Evolutionary conservation across 2,113 vertebrate genomes (phyloP), one percentile per base, ranked within the genome.

Genomic region (Acrocephalus kingi): DNA sequence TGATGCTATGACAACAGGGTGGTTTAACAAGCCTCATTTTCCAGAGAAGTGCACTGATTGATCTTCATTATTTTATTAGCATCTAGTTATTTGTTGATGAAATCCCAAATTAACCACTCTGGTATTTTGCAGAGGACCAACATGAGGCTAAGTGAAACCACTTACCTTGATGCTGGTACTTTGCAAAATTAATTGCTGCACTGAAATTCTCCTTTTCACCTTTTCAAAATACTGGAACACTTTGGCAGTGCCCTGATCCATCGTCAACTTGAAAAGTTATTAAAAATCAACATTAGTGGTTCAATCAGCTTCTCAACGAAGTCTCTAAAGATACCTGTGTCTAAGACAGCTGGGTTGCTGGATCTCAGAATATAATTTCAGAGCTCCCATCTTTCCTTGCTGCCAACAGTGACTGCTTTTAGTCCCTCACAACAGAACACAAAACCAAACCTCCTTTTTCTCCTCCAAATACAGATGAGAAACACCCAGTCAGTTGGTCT

Each of bases 151-250:
- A 93, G 68, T 69, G 88, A 71, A 64, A 58, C 52, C 64, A 89
- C 91, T 93, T 89, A 93, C 48, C 76, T 72, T 86, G 63, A 74
- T 71, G 76, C 21, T 51, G 72, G 58, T 55, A 71, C 95, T 96
- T 84, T n/a, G 51, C 83, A 78, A 84, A 94, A 96, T 94, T 92
- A 94, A 96, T 92, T 84, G 80, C 83, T 78, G 52, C 48, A 41
- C 59, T 92, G 67, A 89, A 94, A 87, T 84, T 61, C 77, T 87
- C 76, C 66, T 69, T 94, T 92, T 93, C 77, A 92, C 93, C 86
- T 93, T 94, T 82, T 82, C 58, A 84, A 87, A 94, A 89, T n/a
- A 87, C 0, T 0, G 66, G 82, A 90, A 27, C 51, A 45, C 66
- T 87, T 64, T 5, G 49, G 54, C 84, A 78, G 41, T 71, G 77